Conservation (phyloP, 2,113 vertebrate genomes). For the Tapirus terrestris region DNA sequence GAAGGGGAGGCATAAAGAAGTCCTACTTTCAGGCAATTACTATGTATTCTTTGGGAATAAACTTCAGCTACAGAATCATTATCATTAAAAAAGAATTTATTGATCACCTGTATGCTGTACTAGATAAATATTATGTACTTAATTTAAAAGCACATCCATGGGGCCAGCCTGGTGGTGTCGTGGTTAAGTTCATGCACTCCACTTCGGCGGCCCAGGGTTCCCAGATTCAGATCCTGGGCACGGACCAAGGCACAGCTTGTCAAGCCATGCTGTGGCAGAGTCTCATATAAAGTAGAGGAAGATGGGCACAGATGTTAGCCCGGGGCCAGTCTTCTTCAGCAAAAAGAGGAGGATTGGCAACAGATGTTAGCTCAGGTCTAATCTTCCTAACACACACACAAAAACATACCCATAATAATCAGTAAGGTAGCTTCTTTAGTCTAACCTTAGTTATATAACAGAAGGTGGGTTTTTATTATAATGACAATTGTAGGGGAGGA, state of each 20-base stretch:
- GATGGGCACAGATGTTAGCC: too few species aligned
- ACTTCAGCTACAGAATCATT: constrained; percentile 31
- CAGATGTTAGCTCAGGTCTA: too few species aligned
- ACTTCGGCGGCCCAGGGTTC: too few species aligned
- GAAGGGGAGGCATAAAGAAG: background rate
- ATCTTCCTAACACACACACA: too few species aligned
- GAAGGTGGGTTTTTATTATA: background rate
- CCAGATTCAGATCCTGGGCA: too few species aligned
- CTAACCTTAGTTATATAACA: background rate
- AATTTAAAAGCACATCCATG: constrained; percentile 34
- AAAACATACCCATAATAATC: constrained; percentile 34
- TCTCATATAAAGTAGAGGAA: too few species aligned
- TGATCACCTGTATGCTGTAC: background rate
- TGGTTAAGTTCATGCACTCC: too few species aligned
- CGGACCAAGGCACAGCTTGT: too few species aligned
- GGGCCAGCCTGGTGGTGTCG: too few species aligned
- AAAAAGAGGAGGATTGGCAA: too few species aligned
- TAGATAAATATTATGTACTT: constrained; percentile 23
- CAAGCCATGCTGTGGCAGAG: too few species aligned
- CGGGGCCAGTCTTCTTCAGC: too few species aligned
- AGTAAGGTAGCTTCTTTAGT: background rate
- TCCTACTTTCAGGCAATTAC: background rate
- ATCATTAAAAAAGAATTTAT: constrained; percentile 16
- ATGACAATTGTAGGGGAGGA: background rate
- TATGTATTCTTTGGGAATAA: background rate